These are phyloP conservation scores for Molossus molossus DNA, from an alignment of 2,797 vertebrate species.

Conservation along the genomic window DNA sequence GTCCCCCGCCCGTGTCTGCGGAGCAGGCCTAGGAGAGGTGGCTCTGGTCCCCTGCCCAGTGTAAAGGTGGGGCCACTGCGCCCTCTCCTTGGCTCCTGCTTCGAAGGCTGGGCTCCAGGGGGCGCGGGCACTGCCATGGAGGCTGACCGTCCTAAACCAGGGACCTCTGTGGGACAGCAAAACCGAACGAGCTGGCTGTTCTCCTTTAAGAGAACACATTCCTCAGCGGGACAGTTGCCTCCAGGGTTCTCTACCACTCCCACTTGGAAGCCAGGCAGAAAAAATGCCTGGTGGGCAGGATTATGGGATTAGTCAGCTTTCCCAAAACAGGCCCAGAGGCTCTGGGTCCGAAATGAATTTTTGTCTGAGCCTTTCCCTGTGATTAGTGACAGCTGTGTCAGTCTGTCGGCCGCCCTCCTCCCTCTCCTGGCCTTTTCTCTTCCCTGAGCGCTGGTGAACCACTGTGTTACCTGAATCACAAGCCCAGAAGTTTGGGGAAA, in stretches of 20 bases:
- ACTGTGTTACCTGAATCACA: background rate
- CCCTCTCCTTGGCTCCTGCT: background rate
- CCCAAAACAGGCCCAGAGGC: slow-evolving; percentile 64
- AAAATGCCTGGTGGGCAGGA: slow-evolving; percentile 77
- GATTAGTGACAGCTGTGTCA: slow-evolving; percentile 64
- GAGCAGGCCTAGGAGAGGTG: background rate
- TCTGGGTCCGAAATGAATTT: slow-evolving; percentile 68
- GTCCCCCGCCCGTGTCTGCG: background rate
- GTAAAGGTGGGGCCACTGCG: background rate
- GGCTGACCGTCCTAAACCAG: background rate
- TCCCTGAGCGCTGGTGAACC: background rate
- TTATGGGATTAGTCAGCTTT: slow-evolving; percentile 77
- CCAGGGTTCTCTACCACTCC: slow-evolving; percentile 66
- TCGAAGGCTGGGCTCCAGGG: background rate
- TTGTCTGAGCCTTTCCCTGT: slow-evolving; percentile 64
- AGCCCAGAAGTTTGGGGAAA: background rate
- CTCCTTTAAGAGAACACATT: slow-evolving; percentile 71
- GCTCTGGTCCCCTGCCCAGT: rapidly evolving
- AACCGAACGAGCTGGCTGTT: background rate
- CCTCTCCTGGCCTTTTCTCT: background rate
- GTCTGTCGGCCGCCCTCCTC: background rate
- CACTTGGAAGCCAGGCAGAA: slow-evolving; percentile 76
- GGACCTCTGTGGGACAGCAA: background rate
- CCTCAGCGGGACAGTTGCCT: slow-evolving; percentile 32
- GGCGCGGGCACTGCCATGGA: rapidly evolving